A percentile compares a stretch with the other conserved stretches of the same genome.
Evolutionary conservation across 2,113 vertebrate species (phyloP).

Genomic region (Calonectris borealis): DNA sequence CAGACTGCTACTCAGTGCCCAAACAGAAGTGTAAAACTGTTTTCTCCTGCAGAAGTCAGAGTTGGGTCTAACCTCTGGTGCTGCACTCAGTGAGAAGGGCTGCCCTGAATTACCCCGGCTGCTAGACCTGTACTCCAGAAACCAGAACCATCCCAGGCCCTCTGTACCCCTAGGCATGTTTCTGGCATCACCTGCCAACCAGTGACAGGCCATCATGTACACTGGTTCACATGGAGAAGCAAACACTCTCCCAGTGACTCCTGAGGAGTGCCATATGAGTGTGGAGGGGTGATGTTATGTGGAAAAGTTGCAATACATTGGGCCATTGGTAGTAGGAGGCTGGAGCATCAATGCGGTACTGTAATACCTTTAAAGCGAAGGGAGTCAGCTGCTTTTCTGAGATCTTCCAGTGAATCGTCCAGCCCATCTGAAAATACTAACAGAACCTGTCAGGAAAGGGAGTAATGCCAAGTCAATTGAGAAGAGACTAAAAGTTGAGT

Average conservation of each 20-base stretch:
- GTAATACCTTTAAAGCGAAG: conserved; percentile 74
- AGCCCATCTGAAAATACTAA: conserved; percentile 88
- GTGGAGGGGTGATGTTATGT: neutral
- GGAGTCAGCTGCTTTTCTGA: conserved; percentile 65
- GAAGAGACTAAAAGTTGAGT: neutral
- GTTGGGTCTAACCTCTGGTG: neutral
- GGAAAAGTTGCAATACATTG: neutral
- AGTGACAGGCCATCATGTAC: neutral
- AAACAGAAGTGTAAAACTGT: neutral
- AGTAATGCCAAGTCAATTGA: neutral
- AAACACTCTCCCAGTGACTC: neutral
- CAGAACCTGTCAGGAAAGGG: conserved; percentile 74
- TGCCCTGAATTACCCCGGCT: neutral
- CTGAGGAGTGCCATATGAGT: neutral
- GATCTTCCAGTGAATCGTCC: conserved; percentile 73
- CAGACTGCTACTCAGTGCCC: neutral
- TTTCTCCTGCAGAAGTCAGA: neutral
- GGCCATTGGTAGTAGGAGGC: neutral
- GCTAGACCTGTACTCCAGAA: neutral
- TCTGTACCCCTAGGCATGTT: neutral
- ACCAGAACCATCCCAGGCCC: neutral
- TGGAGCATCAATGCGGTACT: neutral
- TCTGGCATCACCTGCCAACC: neutral
- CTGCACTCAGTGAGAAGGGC: neutral
- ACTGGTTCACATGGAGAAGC: neutral